Evolutionary conservation across 2,113 vertebrate species (phyloP).

Genomic region (Equus quagga): DNA sequence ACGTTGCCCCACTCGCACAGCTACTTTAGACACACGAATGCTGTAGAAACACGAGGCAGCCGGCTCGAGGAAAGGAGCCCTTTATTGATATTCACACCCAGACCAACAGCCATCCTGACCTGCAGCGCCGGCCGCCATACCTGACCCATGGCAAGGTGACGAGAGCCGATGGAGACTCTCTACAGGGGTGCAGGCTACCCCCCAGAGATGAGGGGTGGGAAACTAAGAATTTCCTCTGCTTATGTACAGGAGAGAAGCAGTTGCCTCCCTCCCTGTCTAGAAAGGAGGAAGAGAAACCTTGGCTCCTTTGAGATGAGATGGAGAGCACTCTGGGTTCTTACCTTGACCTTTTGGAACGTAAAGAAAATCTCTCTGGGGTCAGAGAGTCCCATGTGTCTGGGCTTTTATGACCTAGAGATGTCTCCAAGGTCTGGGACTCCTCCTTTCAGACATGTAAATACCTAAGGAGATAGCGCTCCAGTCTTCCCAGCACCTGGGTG

Average conservation of each 20-base stretch:
- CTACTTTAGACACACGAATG: neutral
- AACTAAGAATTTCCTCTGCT: neutral
- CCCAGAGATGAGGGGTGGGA: neutral
- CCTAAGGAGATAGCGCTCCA: neutral
- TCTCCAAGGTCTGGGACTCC: neutral
- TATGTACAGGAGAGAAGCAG: neutral
- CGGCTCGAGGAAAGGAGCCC: neutral
- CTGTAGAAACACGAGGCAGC: neutral
- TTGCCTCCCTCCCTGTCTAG: neutral
- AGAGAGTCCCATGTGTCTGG: neutral
- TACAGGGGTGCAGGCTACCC: accelerated
- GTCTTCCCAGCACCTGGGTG: neutral
- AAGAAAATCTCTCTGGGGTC: neutral
- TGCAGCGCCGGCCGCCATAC: neutral
- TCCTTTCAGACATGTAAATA: neutral
- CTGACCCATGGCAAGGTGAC: neutral
- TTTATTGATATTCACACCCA: neutral
- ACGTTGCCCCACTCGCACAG: accelerated
- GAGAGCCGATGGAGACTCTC: neutral
- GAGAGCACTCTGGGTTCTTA: neutral
- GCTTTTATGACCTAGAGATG: neutral
- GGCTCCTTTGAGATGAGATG: neutral
- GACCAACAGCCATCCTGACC: neutral
- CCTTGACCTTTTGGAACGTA: neutral
- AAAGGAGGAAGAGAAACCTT: neutral